phyloP scores from a whole-genome alignment of 2,113 vertebrate genomes.

The Perccottus glenii region DNA sequence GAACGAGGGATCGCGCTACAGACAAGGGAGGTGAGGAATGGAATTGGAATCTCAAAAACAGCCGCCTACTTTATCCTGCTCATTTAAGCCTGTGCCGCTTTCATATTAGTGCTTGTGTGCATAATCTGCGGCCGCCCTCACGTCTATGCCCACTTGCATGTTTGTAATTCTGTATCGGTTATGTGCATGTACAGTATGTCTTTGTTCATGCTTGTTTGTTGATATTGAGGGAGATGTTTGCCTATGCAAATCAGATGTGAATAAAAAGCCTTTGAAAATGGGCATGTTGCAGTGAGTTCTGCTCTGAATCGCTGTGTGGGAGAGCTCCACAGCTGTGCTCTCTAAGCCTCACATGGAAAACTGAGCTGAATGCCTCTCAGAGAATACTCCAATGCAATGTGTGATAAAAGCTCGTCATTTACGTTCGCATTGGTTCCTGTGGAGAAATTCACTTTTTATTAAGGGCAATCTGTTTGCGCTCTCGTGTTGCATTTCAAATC shows the following conservation, averaged over 20 bases:
- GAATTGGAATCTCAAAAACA: constrained; percentile 50
- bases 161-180: constrained; percentile 17
- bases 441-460: neutral
- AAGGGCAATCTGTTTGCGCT: neutral
- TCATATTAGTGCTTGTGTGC: constrained; percentile 26
- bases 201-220: constrained; percentile 54
- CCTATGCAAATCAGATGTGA: constrained; percentile 51
- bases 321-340: constrained; percentile 40
- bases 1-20: constrained; percentile 31
- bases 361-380: constrained; percentile 3
- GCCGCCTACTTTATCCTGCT: constrained; percentile 56
- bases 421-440: neutral
- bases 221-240: constrained; percentile 41
- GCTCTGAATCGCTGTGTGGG: constrained; percentile 53
- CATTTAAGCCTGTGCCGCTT: constrained; percentile 55
- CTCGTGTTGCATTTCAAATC: neutral
- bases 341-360: constrained; percentile 28
- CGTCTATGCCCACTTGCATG: neutral
- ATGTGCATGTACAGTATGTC: constrained; percentile 37
- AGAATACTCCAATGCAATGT: constrained; percentile 5
- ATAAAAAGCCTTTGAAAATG: constrained; percentile 44
- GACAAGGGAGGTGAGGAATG: constrained; percentile 26
- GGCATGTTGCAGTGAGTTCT: constrained; percentile 31
- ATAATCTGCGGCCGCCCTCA: constrained; percentile 29
- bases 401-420: neutral